Evolutionary conservation across 2,888 invertebrate genomes (phyloP), one percentile per base, ranked within the genome.

Genomic region (Orthosia incerta): DNA sequence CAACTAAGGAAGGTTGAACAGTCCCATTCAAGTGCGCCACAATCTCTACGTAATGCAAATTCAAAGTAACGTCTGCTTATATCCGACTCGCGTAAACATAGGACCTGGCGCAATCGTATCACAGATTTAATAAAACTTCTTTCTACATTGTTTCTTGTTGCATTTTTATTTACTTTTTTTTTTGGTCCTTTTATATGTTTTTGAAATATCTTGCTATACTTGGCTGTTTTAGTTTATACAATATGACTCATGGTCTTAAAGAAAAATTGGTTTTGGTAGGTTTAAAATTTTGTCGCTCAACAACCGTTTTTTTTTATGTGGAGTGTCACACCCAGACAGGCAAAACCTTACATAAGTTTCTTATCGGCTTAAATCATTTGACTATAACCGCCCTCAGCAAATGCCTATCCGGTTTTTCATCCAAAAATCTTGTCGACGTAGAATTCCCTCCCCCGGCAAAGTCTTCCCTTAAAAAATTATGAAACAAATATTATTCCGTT

Each of bases 21-120:
- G 78, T 85, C 67, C 71, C 39, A 73, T 80, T 76, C 68, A 82
- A 86, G 78, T 80, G 79, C 72, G 62, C 65, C 74, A 71, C 82
- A 80, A 85, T 85, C 76, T 79, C 82, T 71, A 57, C 74, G 74
- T 71, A 74, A 87, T 87, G 83, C 80, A 85, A 86, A 87, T 86
- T 80, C 84, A 64, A 76, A 80, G 59, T 74, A 79, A 79, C 82
- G 78, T 80, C 81, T 76, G 85, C 74, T 85, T 81, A 82, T 76
- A 83, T 74, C 72, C 60, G 63, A 66, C 57, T 75, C 68, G 73
- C 67, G 75, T 85, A 83, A 83, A 84, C 63, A 71, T 72, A 55
- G 57, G 62, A 56, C 55, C 31, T 60, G 46, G 69, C 56, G 16
- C 74, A 74, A 67, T 73, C 18, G 70, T 61, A 71, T 57, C 53